Percentiles rank a stretch among this genome's conserved stretches.
phyloP scores from a whole-genome alignment of 2,113 vertebrate species.

The Labrus mixtus region DNA sequence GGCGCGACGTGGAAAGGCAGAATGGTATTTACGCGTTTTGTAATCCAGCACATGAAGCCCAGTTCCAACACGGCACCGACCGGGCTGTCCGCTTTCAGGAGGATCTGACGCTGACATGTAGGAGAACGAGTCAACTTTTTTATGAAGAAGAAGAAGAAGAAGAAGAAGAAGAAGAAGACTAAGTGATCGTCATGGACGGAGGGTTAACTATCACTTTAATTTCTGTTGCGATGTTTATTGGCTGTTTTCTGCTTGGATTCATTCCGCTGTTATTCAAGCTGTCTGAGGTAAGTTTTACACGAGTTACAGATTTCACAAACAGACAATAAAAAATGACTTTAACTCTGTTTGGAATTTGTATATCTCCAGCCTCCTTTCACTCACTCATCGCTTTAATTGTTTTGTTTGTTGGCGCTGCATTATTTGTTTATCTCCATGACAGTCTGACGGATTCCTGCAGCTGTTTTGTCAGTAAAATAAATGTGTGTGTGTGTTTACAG shows the following conservation, averaged over 20 bases:
- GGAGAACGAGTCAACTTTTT: not conserved
- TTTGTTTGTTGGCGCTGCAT: not conserved
- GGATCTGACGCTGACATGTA: not conserved
- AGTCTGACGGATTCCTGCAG: not conserved
- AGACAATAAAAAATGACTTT: not conserved
- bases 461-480: not conserved
- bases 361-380: not conserved
- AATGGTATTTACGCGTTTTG: not conserved
- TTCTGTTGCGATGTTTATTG: slow-evolving; percentile 85
- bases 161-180: not conserved
- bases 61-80: not conserved
- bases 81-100: not conserved
- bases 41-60: not conserved
- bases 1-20: slow-evolving; percentile 74
- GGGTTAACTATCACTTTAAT: slow-evolving; percentile 79
- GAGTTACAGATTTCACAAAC: too few species aligned
- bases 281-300: slow-evolving; percentile 77
- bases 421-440: not conserved
- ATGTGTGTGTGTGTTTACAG: slow-evolving; percentile 49
- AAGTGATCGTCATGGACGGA: slow-evolving; percentile 80
- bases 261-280: slow-evolving; percentile 83
- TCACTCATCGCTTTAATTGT: not conserved
- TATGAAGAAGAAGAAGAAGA: not conserved
- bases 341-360: not conserved
- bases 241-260: slow-evolving; percentile 83